phyloP scores from a whole-genome alignment of 2,113 vertebrate genomes.

The Carollia perspicillata region DNA sequence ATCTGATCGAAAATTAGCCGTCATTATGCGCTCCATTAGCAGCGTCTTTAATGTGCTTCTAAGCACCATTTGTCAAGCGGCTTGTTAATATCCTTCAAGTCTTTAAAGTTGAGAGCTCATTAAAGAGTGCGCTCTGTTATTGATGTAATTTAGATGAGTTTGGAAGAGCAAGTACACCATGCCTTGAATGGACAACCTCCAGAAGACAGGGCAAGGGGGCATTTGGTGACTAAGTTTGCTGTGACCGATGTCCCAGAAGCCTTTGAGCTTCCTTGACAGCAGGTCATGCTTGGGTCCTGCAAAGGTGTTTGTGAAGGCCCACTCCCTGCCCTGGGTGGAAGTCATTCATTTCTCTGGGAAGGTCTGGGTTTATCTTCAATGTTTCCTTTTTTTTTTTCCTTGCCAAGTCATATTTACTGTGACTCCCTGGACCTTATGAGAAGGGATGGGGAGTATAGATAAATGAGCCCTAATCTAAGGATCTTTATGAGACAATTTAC shows the following conservation, averaged over 20 bases:
- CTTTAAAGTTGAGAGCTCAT: conserved; percentile 99
- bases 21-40: conserved; percentile 99
- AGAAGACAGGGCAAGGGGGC: conserved; percentile 51
- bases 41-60: conserved; percentile 99
- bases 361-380: background rate
- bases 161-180: conserved; percentile 82
- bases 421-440: background rate
- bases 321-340: background rate
- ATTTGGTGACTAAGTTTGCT: conserved; percentile 37
- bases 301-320: background rate
- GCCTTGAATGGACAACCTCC: conserved; percentile 76
- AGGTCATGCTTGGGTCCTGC: background rate
- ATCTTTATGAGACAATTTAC: background rate
- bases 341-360: background rate
- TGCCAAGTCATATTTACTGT: background rate
- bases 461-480: background rate
- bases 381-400: background rate
- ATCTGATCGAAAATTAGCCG: conserved; percentile 99
- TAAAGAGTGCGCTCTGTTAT: conserved; percentile 96
- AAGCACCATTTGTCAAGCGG: conserved; percentile 99
- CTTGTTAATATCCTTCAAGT: conserved; percentile 99
- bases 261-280: background rate
- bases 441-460: background rate
- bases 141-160: conserved; percentile 97
- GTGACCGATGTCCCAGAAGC: conserved; percentile 17